Base-by-base conservation (phyloP, 2,888 invertebrate species). In the Brachyptera risi region DNA sequence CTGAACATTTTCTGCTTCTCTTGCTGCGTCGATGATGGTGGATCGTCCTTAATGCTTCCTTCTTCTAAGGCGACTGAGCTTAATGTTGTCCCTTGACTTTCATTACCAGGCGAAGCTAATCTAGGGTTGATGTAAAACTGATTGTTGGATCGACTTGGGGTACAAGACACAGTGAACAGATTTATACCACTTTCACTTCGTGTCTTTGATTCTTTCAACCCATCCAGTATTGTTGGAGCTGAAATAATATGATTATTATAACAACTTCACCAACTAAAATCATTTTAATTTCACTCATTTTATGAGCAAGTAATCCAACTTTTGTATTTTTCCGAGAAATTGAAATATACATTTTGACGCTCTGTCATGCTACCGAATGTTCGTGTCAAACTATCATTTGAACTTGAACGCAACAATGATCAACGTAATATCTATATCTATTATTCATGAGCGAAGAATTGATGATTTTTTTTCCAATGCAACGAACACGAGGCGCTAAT, bases 1-100 rank as follows among this genome's bases (percentile, higher is more conserved):
- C 70, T 74, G 69, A 75, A 74, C 70, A 73, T 71, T 47, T 70
- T 69, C 64, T 68, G 68, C 67, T 73, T 74, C 63, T 74, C 73
- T 61, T 71, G 69, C 57, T 68, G 65, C n/a, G 72, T 69, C 37
- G 73, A 71, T 38, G 72, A 66, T 42, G 68, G 68, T 13, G 71
- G 69, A 57, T 69, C 68, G 17, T 11, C 54, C 3, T 59, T 15
- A 17, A 54, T 13, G 23, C 54, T 54, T 3, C 54, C 54, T n/a
- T 54, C 37, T 19, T 54, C 54, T 2, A 37, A 13, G 9, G 54
- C 11, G 13, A 38, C 23, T 1, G 54, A 54, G 37, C 37, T 54
- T 9, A 54, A 38, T 2, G 44, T 44, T 11, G 11, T 19, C n/a
- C n/a, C n/a, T 19, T 54, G 35, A 17, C 35, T 31, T 9, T 37